These are phyloP conservation scores for Microctonus hyperodae DNA, from an alignment of 2,888 invertebrate species.

Conservation along the genomic window DNA sequence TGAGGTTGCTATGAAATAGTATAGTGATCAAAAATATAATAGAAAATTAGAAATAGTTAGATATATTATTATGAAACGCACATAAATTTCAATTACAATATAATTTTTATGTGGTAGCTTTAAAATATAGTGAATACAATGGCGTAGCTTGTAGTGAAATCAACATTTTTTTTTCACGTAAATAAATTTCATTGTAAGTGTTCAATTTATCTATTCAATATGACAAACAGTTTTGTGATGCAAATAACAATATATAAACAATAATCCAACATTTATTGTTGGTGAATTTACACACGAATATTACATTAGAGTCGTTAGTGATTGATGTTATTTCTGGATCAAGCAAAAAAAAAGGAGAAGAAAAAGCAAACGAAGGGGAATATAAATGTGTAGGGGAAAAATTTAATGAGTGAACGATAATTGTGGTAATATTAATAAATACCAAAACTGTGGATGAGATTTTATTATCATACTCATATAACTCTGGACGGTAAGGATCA, in stretches of 20 bases:
- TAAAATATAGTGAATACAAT: slow-evolving; percentile 30
- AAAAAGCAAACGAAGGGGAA: neutral
- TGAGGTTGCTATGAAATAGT: slow-evolving; percentile 33
- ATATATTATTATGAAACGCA: neutral
- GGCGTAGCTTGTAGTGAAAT: slow-evolving; percentile 25
- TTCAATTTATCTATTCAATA: neutral
- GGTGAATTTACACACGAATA: neutral
- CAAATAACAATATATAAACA: neutral
- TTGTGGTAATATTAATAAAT: neutral
- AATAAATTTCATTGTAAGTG: neutral
- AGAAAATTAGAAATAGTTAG: neutral
- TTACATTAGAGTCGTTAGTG: neutral
- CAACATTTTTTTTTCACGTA: neutral
- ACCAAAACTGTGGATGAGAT: neutral
- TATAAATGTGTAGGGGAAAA: neutral
- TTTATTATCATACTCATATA: too few relatives aligned
- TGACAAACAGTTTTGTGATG: neutral
- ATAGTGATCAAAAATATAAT: neutral
- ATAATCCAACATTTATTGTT: neutral
- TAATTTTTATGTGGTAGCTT: neutral
- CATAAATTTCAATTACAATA: slow-evolving; percentile 17
- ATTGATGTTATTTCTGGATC: neutral
- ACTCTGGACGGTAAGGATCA: too few relatives aligned
- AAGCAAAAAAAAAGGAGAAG: neutral
- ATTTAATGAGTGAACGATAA: neutral